Conservation (phyloP, 2,113 vertebrate genomes). For the Apistogramma diplotaenia region DNA sequence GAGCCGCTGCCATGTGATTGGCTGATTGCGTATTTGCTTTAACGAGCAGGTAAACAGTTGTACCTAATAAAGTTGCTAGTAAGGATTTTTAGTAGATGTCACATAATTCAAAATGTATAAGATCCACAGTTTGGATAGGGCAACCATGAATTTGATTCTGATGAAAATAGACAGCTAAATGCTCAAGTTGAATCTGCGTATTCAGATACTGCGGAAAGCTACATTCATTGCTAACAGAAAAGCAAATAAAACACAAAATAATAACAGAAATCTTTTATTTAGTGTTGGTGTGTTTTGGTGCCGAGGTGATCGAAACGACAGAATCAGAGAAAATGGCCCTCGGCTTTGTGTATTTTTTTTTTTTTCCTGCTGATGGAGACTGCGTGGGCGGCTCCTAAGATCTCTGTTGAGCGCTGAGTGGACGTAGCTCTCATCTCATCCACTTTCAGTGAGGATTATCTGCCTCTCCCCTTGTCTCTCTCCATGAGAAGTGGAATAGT, state of each 20-base stretch:
- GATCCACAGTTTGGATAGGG: neutral
- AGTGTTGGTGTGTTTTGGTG: neutral
- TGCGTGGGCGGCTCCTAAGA: constrained; percentile 49
- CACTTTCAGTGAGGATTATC: constrained; percentile 57
- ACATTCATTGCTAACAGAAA: neutral
- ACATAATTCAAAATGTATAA: neutral
- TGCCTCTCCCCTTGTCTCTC: constrained; percentile 39
- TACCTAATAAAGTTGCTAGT: too few relatives aligned
- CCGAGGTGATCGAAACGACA: neutral
- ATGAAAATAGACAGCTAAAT: neutral
- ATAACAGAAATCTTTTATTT: neutral
- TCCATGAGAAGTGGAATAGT: constrained; percentile 10
- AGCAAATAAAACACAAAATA: neutral
- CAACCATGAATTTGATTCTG: neutral
- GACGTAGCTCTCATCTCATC: constrained; percentile 63
- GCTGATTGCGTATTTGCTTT: too few relatives aligned
- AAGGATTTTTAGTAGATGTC: too few relatives aligned
- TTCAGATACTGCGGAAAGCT: too few relatives aligned
- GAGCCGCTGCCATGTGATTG: too few relatives aligned
- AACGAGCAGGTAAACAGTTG: too few relatives aligned
- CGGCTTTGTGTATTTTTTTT: neutral
- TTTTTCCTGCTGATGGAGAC: constrained; percentile 39
- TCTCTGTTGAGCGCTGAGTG: constrained; percentile 45
- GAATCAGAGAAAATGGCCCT: constrained; percentile 14
- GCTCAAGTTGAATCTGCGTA: neutral